A percentile compares a stretch with the other conserved stretches of the same genome.
phyloP scores from a whole-genome alignment of 2,888 invertebrate species.

The Diaprepes abbreviatus region DNA sequence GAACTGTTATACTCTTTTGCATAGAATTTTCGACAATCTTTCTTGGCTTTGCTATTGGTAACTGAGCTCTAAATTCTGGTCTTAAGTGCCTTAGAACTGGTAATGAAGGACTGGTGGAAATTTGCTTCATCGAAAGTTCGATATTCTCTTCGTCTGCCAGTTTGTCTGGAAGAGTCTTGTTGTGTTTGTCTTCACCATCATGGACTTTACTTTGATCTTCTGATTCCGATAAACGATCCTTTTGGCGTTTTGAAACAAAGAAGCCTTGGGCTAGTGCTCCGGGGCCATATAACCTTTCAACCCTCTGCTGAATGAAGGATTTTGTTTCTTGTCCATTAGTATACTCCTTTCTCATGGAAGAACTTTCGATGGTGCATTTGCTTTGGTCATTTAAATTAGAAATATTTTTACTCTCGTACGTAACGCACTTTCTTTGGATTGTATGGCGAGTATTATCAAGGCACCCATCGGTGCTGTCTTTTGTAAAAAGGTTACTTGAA shows the following conservation, averaged over 20 bases:
- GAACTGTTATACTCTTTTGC: conserved; percentile 65
- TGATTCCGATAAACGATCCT: conserved; percentile 63
- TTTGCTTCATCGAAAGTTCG: conserved; percentile 64
- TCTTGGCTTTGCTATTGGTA: conserved; percentile 79
- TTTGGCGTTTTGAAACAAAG: conserved; percentile 76
- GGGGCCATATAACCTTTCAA: conserved; percentile 89
- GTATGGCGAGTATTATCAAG: conserved; percentile 55
- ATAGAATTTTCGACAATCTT: conserved; percentile 58
- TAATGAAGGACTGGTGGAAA: conserved; percentile 69
- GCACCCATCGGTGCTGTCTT: conserved; percentile 63
- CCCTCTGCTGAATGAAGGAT: conserved; percentile 90
- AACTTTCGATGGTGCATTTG: conserved; percentile 57
- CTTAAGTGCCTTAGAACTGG: conserved; percentile 87
- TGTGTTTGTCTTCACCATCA: conserved; percentile 54
- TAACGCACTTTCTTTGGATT: conserved; percentile 55
- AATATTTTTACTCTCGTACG: conserved; percentile 56
- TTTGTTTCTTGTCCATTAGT: conserved; percentile 70
- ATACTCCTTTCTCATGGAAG: conserved; percentile 56
- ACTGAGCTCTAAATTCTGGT: conserved; percentile 88
- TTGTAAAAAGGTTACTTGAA: conserved; percentile 57
- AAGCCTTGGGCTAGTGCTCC: conserved; percentile 89
- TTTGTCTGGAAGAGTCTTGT: conserved; percentile 58
- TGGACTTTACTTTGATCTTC: conserved; percentile 37
- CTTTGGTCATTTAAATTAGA: conserved; percentile 53
- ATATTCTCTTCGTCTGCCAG: conserved; percentile 56